Evolutionary conservation across 2,888 invertebrate species (phyloP).

Genomic region (Andrena dorsata): DNA sequence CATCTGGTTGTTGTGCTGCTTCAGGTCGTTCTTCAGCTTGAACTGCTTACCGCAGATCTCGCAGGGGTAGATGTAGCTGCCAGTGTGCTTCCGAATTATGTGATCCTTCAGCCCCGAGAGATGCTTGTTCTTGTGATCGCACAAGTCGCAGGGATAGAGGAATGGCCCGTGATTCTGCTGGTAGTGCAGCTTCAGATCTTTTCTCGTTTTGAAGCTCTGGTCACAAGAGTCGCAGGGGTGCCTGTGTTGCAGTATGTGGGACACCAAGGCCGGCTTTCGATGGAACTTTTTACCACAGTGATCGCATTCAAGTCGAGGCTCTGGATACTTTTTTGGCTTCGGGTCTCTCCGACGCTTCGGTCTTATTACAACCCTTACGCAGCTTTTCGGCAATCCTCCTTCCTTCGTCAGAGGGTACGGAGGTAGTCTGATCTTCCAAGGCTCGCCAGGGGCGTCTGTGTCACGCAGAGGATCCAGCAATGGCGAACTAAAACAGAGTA

Average conservation of each 20-base stretch:
- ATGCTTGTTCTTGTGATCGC: slow-evolving; percentile 61
- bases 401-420: not conserved
- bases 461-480: slow-evolving; percentile 46
- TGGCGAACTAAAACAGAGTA: slow-evolving; percentile 61
- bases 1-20: slow-evolving; percentile 57
- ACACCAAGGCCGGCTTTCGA: slow-evolving; percentile 26
- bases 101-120: slow-evolving; percentile 59
- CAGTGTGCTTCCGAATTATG: slow-evolving; percentile 57
- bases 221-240: slow-evolving; percentile 49
- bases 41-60: slow-evolving; percentile 54
- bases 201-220: slow-evolving; percentile 61
- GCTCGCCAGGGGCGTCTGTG: slow-evolving; percentile 4
- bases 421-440: slow-evolving; percentile 8
- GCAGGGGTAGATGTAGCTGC: slow-evolving; percentile 45
- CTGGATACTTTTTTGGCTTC: not conserved
- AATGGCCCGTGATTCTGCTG: slow-evolving; percentile 49
- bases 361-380: not conserved
- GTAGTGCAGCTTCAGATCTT: slow-evolving; percentile 58
- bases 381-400: too few species aligned
- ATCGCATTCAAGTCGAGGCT: slow-evolving; percentile 41
- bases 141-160: slow-evolving; percentile 58
- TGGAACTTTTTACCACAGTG: slow-evolving; percentile 46
- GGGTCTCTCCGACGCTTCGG: not conserved
- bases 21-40: slow-evolving; percentile 61
- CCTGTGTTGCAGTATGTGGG: slow-evolving; percentile 57